Evolutionary conservation across 30 jellyfish, hydroid and myxozoan species (phyloP).

Genomic region (Turritopsis dohrnii): DNA sequence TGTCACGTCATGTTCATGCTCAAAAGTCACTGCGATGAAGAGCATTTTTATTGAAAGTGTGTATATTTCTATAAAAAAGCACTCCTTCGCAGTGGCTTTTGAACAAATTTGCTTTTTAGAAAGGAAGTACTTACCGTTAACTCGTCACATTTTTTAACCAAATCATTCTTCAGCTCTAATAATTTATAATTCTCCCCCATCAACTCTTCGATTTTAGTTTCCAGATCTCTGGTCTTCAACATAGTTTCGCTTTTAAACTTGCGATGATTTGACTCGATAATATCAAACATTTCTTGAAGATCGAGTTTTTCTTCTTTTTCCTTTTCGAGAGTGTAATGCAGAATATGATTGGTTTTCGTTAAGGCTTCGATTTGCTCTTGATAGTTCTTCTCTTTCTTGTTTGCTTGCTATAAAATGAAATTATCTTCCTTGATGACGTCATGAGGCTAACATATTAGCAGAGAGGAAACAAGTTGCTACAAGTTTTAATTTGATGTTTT

Average conservation of each 20-base stretch:
- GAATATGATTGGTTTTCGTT: conserved; percentile 54
- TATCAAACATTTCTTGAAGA: conserved; percentile 69
- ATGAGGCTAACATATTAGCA: no score
- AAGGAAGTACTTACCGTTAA: conserved; percentile 37
- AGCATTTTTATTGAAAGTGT: no score
- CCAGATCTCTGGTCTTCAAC: conserved; percentile 49
- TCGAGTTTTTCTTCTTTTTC: conserved; percentile 91
- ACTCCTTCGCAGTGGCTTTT: no score
- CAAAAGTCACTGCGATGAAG: no score
- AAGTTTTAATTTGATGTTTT: no score
- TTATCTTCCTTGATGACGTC: background rate
- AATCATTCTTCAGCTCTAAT: conserved; percentile 28
- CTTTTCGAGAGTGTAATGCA: conserved; percentile 85
- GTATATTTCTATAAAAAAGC: no score
- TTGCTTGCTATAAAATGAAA: conserved; percentile 56
- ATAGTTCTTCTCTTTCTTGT: conserved; percentile 73
- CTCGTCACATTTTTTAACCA: conserved; percentile 41
- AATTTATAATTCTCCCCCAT: conserved; percentile 43
- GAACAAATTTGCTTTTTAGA: no score
- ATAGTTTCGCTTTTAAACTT: conserved; percentile 58
- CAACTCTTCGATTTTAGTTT: conserved; percentile 47
- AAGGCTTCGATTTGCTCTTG: conserved; percentile 81
- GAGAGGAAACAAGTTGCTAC: background rate
- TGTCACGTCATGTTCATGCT: no score
- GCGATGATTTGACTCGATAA: conserved; percentile 47